Evolutionary conservation across 2,888 invertebrate genomes (phyloP).

Genomic region (Hypsopygia costalis): DNA sequence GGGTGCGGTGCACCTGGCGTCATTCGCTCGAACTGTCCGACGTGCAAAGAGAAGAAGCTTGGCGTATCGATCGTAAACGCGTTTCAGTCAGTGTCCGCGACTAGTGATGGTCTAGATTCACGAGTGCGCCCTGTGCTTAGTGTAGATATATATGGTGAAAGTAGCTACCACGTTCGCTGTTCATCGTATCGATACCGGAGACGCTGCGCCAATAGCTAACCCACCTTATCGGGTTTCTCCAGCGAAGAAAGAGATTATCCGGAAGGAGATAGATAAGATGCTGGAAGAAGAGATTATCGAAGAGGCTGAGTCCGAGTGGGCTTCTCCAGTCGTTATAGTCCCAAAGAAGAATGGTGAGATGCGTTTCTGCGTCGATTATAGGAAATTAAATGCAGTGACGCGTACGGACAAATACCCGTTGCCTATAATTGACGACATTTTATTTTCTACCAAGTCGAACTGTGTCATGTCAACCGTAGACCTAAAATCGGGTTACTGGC

Average conservation of each 20-base stretch:
- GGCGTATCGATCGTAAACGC: neutral
- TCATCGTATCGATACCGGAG: neutral
- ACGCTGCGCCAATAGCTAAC: neutral
- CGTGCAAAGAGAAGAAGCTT: neutral
- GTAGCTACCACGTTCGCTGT: neutral
- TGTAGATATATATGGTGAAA: neutral
- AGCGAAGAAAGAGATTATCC: neutral
- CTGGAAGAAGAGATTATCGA: neutral
- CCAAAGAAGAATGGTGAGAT: neutral
- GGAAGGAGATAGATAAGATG: neutral
- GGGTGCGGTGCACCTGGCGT: conserved; percentile 11
- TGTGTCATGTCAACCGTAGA: neutral
- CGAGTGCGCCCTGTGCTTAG: neutral
- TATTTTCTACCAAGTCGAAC: neutral
- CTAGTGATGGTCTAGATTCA: neutral
- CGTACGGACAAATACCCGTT: neutral
- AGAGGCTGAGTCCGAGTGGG: neutral
- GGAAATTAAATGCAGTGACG: neutral
- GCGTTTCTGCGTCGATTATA: neutral
- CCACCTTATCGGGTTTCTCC: neutral
- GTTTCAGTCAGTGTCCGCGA: no score
- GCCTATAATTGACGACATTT: neutral
- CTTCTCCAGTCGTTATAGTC: neutral
- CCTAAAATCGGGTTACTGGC: neutral
- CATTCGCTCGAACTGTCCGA: conserved; percentile 8